A percentile compares a stretch with the other conserved stretches of the same genome.
Conservation (phyloP, 2,888 invertebrate species). For the Ormyrus labotus region DNA sequence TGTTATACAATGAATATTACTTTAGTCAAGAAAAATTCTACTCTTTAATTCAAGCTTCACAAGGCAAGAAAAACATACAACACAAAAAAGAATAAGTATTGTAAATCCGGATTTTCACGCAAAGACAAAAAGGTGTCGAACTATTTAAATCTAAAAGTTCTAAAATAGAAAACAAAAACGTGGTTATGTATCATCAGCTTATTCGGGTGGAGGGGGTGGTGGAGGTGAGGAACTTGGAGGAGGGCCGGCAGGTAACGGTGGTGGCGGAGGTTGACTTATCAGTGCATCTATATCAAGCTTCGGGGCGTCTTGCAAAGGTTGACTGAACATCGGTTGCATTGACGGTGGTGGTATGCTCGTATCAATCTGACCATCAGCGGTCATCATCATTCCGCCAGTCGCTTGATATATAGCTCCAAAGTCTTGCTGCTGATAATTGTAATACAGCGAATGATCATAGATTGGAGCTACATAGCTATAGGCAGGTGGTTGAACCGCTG, state of each 20-base stretch:
- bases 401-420: conserved; percentile 65
- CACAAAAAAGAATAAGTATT: conserved; percentile 43
- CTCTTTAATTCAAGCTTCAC: conserved; percentile 20
- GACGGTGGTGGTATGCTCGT: conserved; percentile 72
- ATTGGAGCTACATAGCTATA: conserved; percentile 59
- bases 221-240: conserved; percentile 82
- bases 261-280: conserved; percentile 68
- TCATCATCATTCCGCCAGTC: conserved; percentile 67
- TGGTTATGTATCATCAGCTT: conserved; percentile 26
- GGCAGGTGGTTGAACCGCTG: conserved; percentile 32
- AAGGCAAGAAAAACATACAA: conserved; percentile 35
- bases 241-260: conserved; percentile 79
- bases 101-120: conserved; percentile 30
- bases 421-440: conserved; percentile 67
- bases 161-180: conserved; percentile 9
- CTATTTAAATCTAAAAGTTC: conserved; percentile 13
- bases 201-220: conserved; percentile 71
- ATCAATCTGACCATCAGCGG: conserved; percentile 69
- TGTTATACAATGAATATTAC: not conserved
- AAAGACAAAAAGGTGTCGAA: conserved; percentile 9
- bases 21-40: not conserved
- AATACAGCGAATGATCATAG: conserved; percentile 68
- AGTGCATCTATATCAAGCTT: conserved; percentile 43
- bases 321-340: conserved; percentile 54
- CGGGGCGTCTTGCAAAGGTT: conserved; percentile 32